These are phyloP conservation scores for Plodia interpunctella DNA, from an alignment of 1,140 invertebrate genomes.

Conservation along the genomic window DNA sequence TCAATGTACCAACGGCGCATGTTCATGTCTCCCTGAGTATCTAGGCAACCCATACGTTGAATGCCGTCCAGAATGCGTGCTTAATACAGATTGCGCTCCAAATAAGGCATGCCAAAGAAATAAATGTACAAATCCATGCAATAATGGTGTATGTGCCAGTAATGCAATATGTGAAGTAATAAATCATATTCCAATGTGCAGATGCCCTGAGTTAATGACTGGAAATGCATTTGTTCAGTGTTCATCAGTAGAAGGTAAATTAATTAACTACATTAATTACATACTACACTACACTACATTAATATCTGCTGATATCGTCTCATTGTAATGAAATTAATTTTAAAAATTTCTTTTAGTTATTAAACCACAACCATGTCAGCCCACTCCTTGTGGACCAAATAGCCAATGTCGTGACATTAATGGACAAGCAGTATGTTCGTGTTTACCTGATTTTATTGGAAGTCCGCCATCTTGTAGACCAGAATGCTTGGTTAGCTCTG, in stretches of 20 bases:
- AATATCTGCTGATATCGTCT: too few relatives aligned
- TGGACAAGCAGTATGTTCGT: conserved; percentile 84
- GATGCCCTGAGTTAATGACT: conserved; percentile 80
- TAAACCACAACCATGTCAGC: conserved; percentile 75
- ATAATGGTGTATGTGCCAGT: conserved; percentile 79
- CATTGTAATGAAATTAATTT: not conserved
- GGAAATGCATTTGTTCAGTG: conserved; percentile 87
- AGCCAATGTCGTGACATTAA: conserved; percentile 83
- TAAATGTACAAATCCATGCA: conserved; percentile 81
- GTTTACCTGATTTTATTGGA: conserved; percentile 84
- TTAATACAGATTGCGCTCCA: conserved; percentile 79
- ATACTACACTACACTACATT: too few relatives aligned
- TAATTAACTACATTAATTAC: not conserved
- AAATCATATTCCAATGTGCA: conserved; percentile 82
- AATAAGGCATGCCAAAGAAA: conserved; percentile 79
- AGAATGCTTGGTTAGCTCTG: conserved; percentile 81
- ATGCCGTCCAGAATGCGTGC: conserved; percentile 81
- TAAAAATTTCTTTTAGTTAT: conserved; percentile 51
- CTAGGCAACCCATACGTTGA: conserved; percentile 79
- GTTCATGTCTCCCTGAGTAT: conserved; percentile 80
- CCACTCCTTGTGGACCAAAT: conserved; percentile 81
- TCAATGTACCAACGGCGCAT: conserved; percentile 81
- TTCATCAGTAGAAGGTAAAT: conserved; percentile 76
- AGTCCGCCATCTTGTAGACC: conserved; percentile 87
- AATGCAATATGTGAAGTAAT: conserved; percentile 84